Conservation (phyloP, 2,888 invertebrate genomes). For the Atrina japonica region DNA sequence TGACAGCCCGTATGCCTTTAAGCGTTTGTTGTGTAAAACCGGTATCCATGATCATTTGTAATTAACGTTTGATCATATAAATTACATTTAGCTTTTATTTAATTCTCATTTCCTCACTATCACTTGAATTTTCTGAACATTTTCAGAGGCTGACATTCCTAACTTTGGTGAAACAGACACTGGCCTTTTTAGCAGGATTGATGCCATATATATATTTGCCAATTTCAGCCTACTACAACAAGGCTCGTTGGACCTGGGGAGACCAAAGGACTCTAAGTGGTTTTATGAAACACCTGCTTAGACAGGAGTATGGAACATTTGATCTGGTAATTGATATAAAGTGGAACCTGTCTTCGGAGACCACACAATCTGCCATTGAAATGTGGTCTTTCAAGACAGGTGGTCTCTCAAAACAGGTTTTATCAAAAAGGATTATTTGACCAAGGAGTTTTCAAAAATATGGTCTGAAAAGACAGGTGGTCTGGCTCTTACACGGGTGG, state of each 20-base stretch:
- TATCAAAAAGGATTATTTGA: too few species aligned
- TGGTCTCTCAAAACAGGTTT: too few species aligned
- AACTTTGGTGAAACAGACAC: constrained; percentile 9
- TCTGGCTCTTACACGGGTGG: not conserved
- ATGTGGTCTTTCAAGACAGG: too few species aligned
- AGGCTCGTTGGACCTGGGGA: constrained; percentile 79
- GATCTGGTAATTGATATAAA: constrained; percentile 60
- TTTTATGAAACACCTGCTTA: constrained; percentile 73
- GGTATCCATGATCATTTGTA: not conserved
- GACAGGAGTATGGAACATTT: constrained; percentile 78
- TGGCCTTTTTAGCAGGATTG: constrained; percentile 63
- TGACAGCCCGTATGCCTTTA: too few species aligned
- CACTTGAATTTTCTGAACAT: not conserved
- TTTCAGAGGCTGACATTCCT: constrained; percentile 15
- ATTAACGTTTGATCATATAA: not conserved
- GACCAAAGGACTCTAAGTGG: constrained; percentile 74
- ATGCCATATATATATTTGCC: constrained; percentile 77
- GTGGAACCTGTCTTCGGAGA: too few species aligned
- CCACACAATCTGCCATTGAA: too few species aligned
- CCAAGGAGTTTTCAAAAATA: not conserved
- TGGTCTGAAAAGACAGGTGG: too few species aligned
- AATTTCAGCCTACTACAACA: constrained; percentile 63
- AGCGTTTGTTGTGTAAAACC: too few species aligned
- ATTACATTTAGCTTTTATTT: not conserved
- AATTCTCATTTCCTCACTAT: not conserved